Base-by-base conservation (phyloP, 2,888 invertebrate genomes). In the Temnothorax unifasciatus region DNA sequence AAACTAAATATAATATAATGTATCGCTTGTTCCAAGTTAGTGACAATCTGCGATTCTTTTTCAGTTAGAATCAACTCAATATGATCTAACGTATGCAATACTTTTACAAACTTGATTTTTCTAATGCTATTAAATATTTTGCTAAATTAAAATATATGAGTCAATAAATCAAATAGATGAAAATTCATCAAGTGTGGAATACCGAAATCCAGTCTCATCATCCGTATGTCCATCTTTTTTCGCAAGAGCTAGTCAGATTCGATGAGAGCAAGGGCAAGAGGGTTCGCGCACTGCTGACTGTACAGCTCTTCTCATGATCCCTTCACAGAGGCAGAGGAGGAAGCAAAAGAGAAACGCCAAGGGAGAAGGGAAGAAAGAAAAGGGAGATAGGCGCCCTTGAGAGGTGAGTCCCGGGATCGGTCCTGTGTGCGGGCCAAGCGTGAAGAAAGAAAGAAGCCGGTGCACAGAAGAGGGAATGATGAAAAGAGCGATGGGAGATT, bases 401-500 rank as follows among this genome's bases (percentile, higher is more conserved):
- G 90, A 83, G 86, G 71, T 71, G 79, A 86, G 86, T 88, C 85
- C 87, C 79, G 76, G 90, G 86, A 86, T 89, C 88, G 85, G 82
- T 77, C 85, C 85, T 87, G 87, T 87, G 88, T 85, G 88, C 90
- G 88, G 89, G 85, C 89, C 88, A 91, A 92, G 89, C 90, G 90
- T 86, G 89, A 88, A 90, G 87, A 89, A 87, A 90, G 92, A 90
- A 92, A 91, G 89, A 90, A 90, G 87, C 85, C 83, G 76, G 86
- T 61, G 84, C 79, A 85, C 87, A 88, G 87, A 87, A 89, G 90
- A 88, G 87, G 89, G 88, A 85, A 90, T 82, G 90, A 91, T 90
- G 91, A 90, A 92, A 91, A 90, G 91, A 91, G 87, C 89, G 87
- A 87, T 89, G 88, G 89, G 84, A 88, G 84, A 87, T 85, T 85